These are phyloP conservation scores for Trididemnum clinides DNA, from an alignment of 23 tunicate genomes.

Conservation along the genomic window DNA sequence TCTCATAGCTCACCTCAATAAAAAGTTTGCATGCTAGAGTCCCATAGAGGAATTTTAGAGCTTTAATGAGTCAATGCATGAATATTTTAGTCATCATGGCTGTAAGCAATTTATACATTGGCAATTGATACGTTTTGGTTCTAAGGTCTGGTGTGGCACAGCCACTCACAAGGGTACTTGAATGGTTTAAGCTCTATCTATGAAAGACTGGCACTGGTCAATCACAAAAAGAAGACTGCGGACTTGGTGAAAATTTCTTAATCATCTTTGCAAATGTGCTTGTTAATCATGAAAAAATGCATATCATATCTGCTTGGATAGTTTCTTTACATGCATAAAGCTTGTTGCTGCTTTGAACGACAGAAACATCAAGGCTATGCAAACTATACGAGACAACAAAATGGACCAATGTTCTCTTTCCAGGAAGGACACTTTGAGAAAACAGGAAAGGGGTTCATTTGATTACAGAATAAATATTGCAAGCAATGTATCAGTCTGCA, in stretches of 20 bases:
- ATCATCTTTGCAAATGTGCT: not conserved
- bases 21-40: not conserved
- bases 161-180: not conserved
- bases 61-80: slow-evolving; percentile 25
- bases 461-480: not conserved
- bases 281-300: not conserved
- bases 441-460: too few relatives aligned
- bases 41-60: slow-evolving; percentile 9
- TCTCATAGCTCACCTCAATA: not conserved
- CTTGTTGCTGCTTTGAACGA: not conserved
- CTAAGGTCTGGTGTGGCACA: slow-evolving; percentile 22
- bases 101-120: not conserved
- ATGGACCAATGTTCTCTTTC: not conserved
- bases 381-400: not conserved
- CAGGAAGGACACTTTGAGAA: too few relatives aligned
- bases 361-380: not conserved
- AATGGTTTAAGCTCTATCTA: slow-evolving; percentile 13
- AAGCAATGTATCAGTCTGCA: not conserved
- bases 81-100: slow-evolving; percentile 18
- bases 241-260: not conserved
- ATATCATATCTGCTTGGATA: not conserved
- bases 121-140: slow-evolving; percentile 7
- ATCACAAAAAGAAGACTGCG: not conserved
- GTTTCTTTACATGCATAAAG: not conserved
- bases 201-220: not conserved